Base-by-base conservation (phyloP, 1,140 invertebrate genomes). In the Microvelia longipes region DNA sequence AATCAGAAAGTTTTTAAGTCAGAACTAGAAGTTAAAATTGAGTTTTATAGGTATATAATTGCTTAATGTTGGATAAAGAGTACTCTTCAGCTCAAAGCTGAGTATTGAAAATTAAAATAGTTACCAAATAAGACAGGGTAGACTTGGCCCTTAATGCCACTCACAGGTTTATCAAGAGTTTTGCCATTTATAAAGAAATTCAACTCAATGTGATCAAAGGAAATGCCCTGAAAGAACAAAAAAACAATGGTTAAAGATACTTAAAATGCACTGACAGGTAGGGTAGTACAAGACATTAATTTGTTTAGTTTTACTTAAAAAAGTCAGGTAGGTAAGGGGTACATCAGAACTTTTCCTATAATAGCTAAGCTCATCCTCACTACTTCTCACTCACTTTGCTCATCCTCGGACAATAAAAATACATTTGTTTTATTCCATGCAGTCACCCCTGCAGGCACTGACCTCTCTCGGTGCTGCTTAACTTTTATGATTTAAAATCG, bases 161-260 rank as follows among this genome's bases (percentile, higher is more conserved):
- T 85, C 13, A 97, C 83, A n/a, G 93, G 89, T 74, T 86, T 85
- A 75, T 94, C 89, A 74, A 96, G 81, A 73, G 89, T 87, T 77
- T 89, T 89, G 2, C 96, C 96, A 83, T 98, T 98, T 25, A 96
- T 80, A 79, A 89, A 98, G 82, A 98, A 98, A 79, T 95, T 97
- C 29, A 99, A 81, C 78, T 98, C 93, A 69, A 98, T 88, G 80
- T 99, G 97, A 79, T 99, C 96, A 79, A 93, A 99, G 1, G 92
- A 88, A 25, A 99, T 81, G 66, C 96, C 90, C 88, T 90, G 75
- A 74, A 83, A 83, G 69, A 74, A 75, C n/a, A 77, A 76, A 73
- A 70, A 1, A 70, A 50, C 19, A 70, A 29, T 1, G 63, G 26
- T 24, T 66, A 2, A 1, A 15, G n/a, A 61, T 62, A 29, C 27